These are phyloP conservation scores for Mergus octosetaceus DNA, from an alignment of 2,797 vertebrate genomes.

Conservation along the genomic window DNA sequence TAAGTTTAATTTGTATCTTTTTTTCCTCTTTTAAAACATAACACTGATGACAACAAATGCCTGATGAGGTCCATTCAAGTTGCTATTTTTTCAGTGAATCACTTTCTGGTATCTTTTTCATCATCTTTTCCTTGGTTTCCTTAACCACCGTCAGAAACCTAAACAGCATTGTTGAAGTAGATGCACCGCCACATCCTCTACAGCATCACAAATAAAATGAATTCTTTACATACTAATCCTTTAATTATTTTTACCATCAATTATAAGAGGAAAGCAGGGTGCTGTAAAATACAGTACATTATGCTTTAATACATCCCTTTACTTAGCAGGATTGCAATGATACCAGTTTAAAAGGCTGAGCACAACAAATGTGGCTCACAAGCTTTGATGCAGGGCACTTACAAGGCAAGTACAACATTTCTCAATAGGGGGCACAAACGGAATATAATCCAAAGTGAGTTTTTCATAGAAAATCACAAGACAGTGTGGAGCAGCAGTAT, in stretches of 20 bases:
- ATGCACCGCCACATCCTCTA: neutral
- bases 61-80: slow-evolving; percentile 5
- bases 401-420: neutral
- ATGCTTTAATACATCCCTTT: neutral
- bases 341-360: neutral
- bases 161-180: neutral
- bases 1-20: neutral
- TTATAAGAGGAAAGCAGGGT: neutral
- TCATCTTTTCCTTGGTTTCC: neutral
- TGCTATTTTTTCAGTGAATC: neutral
- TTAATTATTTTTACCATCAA: slow-evolving; percentile 34
- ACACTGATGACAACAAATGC: neutral
- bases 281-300: neutral
- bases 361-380: neutral
- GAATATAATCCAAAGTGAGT: slow-evolving; percentile 32
- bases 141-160: neutral
- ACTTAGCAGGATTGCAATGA: neutral
- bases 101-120: neutral
- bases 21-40: neutral
- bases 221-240: neutral
- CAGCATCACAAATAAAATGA: neutral
- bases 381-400: neutral
- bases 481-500: neutral
- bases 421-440: slow-evolving; percentile 48
- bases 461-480: neutral